Evolutionary conservation across 2,888 invertebrate genomes (phyloP), one percentile per base, ranked within the genome.

Genomic region (Drosophila paracracens): DNA sequence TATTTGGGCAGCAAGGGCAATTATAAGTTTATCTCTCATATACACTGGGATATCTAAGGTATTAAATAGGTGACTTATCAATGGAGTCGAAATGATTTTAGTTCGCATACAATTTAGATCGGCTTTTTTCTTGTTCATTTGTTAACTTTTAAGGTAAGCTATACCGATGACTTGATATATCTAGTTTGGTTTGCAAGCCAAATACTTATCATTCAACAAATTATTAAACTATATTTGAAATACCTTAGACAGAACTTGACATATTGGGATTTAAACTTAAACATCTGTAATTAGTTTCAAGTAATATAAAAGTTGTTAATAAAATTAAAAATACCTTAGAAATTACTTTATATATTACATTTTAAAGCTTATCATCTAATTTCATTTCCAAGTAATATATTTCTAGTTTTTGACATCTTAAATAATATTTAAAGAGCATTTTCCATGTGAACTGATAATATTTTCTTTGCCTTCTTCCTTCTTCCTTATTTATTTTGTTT

Each of bases 351-450:
- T 1, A n/a, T 40, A n/a, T 40, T 40, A n/a, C n/a, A 40, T n/a
- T n/a, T 40, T 21, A 43, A 3, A 3, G 13, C 2, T 13, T 6
- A 6, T 13, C 13, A 8, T 21, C 2, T 21, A 13, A 21, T 46
- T 13, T 7, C 2, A 8, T 21, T 46, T 46, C 2, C 13, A 21
- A 16, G 21, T 46, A 7, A 21, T 21, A 13, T 16, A 46, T 7
- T 25, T 25, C 0, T 25, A 0, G 8, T 16, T 46, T 46, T 46
- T 8, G 16, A 16, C 25, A 16, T 46, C 25, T 11, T 11, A 2
- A 8, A 16, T 11, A 10, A 18, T 27, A 8, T 36, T 67, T 52
- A 16, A n/a, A 51, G 58, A 29, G 76, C 48, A 58, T 65, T n/a
- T 11, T 46, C 31, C 51, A 48, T 71, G 38, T 33, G 36, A 36